Evolutionary conservation across 2,797 vertebrate species (phyloP).

Genomic region (Falco cherrug): DNA sequence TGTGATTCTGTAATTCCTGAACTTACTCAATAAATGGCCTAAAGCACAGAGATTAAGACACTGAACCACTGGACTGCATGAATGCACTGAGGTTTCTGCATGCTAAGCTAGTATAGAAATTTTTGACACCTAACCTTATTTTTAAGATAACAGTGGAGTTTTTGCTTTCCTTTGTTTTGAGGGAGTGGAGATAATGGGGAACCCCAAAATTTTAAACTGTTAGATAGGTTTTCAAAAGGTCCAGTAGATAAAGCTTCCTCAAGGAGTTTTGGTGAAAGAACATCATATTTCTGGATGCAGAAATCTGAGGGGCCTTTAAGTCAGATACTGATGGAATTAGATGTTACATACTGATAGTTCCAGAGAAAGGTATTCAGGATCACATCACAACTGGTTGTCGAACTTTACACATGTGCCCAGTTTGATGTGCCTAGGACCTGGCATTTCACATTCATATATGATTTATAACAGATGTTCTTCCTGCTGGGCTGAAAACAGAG

Average conservation of each 20-base stretch:
- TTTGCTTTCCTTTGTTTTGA: no score
- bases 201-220: neutral
- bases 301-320: neutral
- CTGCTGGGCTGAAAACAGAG: neutral
- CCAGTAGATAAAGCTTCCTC: neutral
- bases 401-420: neutral
- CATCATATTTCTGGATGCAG: neutral
- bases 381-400: neutral
- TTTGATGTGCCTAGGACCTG: neutral
- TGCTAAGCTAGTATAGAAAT: neutral
- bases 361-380: neutral
- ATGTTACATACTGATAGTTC: neutral
- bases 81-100: neutral
- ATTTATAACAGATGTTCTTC: neutral
- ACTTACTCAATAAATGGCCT: neutral
- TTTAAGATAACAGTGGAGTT: neutral
- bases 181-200: fast-evolving
- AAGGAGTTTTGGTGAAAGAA: neutral
- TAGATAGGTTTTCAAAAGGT: neutral
- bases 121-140: neutral
- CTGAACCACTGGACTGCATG: neutral
- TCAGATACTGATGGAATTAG: neutral
- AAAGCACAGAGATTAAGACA: neutral
- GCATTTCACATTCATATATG: neutral
- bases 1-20: neutral